Evolutionary conservation across 2,888 invertebrate species (phyloP).

Genomic region (Arrhopalites spinosus): DNA sequence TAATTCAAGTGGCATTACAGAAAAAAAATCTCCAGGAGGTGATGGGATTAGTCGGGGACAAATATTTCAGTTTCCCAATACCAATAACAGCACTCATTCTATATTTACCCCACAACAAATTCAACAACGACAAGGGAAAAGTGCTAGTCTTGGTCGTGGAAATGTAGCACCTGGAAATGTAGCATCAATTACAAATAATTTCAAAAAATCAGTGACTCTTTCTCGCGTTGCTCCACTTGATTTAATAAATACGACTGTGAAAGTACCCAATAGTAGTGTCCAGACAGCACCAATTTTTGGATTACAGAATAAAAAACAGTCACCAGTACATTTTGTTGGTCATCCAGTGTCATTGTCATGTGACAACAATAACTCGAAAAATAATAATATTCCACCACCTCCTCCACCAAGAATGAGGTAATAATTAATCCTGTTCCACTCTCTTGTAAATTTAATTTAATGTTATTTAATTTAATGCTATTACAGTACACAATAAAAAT

Average conservation of each 20-base stretch:
- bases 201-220: constrained; percentile 22
- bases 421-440: neutral
- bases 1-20: neutral
- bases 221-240: constrained; percentile 31
- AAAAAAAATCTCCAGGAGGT: neutral
- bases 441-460: too few relatives aligned
- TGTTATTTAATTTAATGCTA: too few relatives aligned
- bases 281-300: constrained; percentile 9
- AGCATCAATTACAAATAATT: neutral
- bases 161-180: neutral
- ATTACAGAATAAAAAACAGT: neutral
- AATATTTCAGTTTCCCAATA: constrained; percentile 15
- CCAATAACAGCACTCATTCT: neutral
- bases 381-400: constrained; percentile 52
- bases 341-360: constrained; percentile 29
- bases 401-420: constrained; percentile 47
- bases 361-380: neutral
- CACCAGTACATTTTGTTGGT: neutral
- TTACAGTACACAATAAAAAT: too few relatives aligned
- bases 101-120: constrained; percentile 34
- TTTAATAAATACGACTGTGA: constrained; percentile 24
- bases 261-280: neutral
- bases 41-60: too few relatives aligned
- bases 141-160: constrained; percentile 52
- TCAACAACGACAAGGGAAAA: constrained; percentile 44